Evolutionary conservation across 2,797 vertebrate species (phyloP).

Genomic region (Sebastes taczanowskii): DNA sequence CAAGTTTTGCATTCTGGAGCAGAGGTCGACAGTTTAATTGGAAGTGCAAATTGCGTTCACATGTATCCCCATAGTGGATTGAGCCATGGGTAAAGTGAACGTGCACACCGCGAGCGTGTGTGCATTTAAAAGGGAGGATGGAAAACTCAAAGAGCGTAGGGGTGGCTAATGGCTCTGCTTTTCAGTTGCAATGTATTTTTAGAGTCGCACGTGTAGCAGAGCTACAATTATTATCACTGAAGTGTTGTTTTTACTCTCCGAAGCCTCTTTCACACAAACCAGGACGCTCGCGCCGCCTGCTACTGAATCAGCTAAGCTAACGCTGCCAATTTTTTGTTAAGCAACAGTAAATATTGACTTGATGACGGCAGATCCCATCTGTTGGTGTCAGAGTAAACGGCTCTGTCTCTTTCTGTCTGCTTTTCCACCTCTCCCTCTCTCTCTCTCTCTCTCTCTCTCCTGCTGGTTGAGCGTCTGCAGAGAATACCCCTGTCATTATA

Average conservation of each 20-base stretch:
- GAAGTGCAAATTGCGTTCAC: slow-evolving; percentile 92
- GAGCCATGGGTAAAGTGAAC: slow-evolving; percentile 80
- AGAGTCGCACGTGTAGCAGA: slow-evolving; percentile 71
- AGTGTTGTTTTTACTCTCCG: slow-evolving; percentile 52
- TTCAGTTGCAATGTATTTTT: slow-evolving; percentile 69
- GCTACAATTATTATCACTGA: slow-evolving; percentile 67
- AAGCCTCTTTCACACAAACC: slow-evolving; percentile 39
- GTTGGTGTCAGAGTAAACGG: slow-evolving; percentile 50
- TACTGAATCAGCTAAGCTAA: slow-evolving; percentile 35
- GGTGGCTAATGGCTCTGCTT: slow-evolving; percentile 64
- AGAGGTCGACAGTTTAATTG: slow-evolving; percentile 95
- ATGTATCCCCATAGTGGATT: slow-evolving; percentile 90
- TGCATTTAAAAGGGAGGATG: slow-evolving; percentile 75
- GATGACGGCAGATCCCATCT: slow-evolving; percentile 64
- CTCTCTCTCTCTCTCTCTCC: neutral
- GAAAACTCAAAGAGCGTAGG: slow-evolving; percentile 57
- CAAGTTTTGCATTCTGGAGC: slow-evolving; percentile 84
- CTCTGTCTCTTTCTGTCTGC: slow-evolving; percentile 27
- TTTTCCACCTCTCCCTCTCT: neutral
- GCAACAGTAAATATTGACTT: slow-evolving; percentile 75
- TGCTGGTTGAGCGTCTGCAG: slow-evolving; percentile 47
- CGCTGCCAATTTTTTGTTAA: slow-evolving; percentile 58
- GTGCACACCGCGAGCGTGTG: slow-evolving; percentile 74
- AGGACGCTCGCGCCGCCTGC: slow-evolving; percentile 36
- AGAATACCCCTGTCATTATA: slow-evolving; percentile 60